phyloP scores from a whole-genome alignment of 2,113 vertebrate genomes.

The Gymnobelideus leadbeateri region DNA sequence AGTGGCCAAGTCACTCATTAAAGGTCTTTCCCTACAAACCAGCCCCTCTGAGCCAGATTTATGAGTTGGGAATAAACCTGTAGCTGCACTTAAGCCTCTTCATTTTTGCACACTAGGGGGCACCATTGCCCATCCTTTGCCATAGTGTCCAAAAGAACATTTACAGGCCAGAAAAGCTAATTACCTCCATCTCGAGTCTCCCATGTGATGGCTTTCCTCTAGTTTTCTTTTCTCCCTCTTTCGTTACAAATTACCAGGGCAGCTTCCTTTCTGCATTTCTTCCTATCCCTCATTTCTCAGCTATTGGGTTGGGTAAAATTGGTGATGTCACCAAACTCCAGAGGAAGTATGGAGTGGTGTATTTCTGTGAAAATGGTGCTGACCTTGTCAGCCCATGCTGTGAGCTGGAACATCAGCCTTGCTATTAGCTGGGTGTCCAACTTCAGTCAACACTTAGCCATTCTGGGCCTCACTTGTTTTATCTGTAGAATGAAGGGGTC shows the following conservation, averaged over 20 bases:
- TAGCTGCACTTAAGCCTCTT: not conserved
- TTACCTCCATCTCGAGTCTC: not conserved
- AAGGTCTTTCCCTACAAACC: fast-evolving
- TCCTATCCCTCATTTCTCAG: not conserved
- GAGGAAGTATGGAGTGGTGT: not conserved
- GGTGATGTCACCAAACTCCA: not conserved
- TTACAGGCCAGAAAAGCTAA: not conserved
- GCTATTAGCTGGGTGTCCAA: not conserved
- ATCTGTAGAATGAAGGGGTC: not conserved
- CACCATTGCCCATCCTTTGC: conserved; percentile 13
- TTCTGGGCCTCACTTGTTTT: not conserved
- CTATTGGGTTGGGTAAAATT: not conserved
- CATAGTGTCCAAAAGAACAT: not conserved
- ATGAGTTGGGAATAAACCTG: not conserved
- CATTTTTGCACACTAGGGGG: conserved; percentile 27
- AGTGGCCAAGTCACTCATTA: not conserved
- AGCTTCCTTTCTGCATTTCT: not conserved
- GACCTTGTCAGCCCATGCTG: not conserved
- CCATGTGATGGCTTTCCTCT: not conserved
- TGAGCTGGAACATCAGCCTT: not conserved
- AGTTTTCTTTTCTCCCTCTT: not conserved
- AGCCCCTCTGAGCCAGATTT: not conserved
- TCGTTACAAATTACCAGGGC: not conserved
- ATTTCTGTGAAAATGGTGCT: not conserved
- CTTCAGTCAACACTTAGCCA: not conserved